Conservation (phyloP, 2,797 vertebrate species). For the Cyprinodon diabolis region DNA sequence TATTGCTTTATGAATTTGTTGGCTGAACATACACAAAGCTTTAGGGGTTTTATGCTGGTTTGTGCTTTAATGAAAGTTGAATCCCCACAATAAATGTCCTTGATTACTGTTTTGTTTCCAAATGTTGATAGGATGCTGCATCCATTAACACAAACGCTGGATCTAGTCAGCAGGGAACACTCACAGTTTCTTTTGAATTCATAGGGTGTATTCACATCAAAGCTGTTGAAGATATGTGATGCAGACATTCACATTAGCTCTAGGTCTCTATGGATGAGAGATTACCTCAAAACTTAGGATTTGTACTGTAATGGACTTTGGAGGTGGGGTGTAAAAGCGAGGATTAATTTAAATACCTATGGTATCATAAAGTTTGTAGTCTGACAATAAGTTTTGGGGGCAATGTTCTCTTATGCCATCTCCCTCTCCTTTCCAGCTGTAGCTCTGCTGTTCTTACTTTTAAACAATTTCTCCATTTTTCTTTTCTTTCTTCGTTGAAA, state of each 20-base stretch:
- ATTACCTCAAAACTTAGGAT: conserved; percentile 63
- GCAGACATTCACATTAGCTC: conserved; percentile 60
- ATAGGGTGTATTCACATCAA: conserved; percentile 76
- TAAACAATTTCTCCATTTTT: too few species aligned
- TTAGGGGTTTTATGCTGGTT: conserved; percentile 64
- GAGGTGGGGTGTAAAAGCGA: conserved; percentile 37
- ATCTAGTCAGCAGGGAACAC: conserved; percentile 58
- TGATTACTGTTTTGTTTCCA: conserved; percentile 78
- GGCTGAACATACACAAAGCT: conserved; percentile 58
- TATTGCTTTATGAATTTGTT: conserved; percentile 77
- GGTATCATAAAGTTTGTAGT: conserved; percentile 48
- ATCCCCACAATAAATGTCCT: conserved; percentile 76
- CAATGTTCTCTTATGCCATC: too few species aligned
- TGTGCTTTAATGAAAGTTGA: conserved; percentile 69
- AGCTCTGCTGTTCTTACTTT: too few species aligned
- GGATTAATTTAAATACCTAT: conserved; percentile 55
- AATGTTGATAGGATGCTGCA: conserved; percentile 70
- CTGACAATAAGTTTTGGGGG: conserved; percentile 28
- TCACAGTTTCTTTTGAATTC: conserved; percentile 74
- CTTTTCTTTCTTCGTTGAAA: too few species aligned
- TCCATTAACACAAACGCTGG: conserved; percentile 63
- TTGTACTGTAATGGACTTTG: conserved; percentile 48
- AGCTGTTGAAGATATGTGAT: conserved; percentile 67
- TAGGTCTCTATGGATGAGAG: conserved; percentile 54
- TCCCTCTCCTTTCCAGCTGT: too few species aligned